A percentile compares a stretch with the other conserved stretches of the same genome.
phyloP scores from a whole-genome alignment of 2,797 vertebrate genomes.

The Mallotus villosus region DNA sequence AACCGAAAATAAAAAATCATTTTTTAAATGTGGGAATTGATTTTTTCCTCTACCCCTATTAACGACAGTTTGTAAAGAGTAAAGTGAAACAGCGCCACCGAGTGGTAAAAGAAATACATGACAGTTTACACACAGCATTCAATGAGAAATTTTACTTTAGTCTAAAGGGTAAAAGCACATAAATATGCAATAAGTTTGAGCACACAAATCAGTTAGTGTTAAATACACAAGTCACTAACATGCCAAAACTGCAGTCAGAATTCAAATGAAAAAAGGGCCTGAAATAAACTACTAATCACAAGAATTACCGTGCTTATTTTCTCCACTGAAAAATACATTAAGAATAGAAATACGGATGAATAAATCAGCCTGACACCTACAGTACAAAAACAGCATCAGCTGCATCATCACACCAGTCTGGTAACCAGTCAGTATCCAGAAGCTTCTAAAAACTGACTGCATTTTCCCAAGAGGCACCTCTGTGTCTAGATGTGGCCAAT shows the following conservation, averaged over 20 bases:
- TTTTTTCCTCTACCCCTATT: too few species aligned
- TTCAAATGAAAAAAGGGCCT: conserved; percentile 37
- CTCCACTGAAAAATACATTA: conserved; percentile 22
- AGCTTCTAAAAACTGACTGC: neutral
- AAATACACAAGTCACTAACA: conserved; percentile 60
- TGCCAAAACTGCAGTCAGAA: conserved; percentile 57
- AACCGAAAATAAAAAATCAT: neutral
- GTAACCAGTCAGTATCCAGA: conserved; percentile 3
- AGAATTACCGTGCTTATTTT: conserved; percentile 20
- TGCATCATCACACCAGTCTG: conserved; percentile 50
- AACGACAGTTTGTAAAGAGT: neutral
- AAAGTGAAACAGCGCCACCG: neutral
- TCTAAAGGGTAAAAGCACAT: conserved; percentile 75
- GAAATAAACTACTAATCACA: conserved; percentile 16
- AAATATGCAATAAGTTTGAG: conserved; percentile 74
- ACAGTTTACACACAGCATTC: conserved; percentile 16
- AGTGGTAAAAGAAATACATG: neutral
- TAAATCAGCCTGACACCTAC: conserved; percentile 25
- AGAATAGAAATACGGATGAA: conserved; percentile 26
- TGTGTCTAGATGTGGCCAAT: neutral
- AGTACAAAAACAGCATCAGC: conserved; percentile 54
- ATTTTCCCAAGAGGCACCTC: neutral
- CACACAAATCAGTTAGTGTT: conserved; percentile 66
- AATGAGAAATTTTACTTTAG: conserved; percentile 56
- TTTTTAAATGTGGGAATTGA: too few species aligned